Percentiles rank a stretch among this genome's conserved stretches.
Evolutionary conservation across 2,113 vertebrate genomes (phyloP).

Genomic region (Chionodraco myersi): DNA sequence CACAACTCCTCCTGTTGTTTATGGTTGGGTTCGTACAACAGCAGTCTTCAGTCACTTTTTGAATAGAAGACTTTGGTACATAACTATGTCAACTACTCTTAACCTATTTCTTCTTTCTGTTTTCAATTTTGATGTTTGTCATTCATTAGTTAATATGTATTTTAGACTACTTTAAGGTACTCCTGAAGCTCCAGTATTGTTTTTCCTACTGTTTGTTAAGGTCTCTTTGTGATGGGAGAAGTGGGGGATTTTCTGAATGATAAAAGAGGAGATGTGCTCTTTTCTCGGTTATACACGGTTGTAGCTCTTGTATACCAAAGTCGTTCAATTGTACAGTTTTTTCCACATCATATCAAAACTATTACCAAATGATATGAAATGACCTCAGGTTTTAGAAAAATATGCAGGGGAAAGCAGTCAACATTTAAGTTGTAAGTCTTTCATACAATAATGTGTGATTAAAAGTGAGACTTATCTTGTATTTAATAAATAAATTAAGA

Average conservation of each 20-base stretch:
- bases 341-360: not conserved
- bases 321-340: not conserved
- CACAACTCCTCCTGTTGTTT: not conserved
- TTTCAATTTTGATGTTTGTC: not conserved
- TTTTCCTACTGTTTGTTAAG: not conserved
- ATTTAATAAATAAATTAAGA: conserved; percentile 26
- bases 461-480: conserved; percentile 40
- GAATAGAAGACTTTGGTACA: not conserved
- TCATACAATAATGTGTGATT: conserved; percentile 21
- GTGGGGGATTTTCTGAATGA: not conserved
- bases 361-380: not conserved
- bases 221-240: not conserved
- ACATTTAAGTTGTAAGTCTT: conserved; percentile 7
- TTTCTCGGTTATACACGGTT: not conserved
- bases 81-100: not conserved
- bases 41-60: conserved; percentile 7
- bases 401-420: not conserved
- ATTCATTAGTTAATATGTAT: not conserved
- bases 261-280: not conserved
- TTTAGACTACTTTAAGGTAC: not conserved
- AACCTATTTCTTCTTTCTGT: not conserved
- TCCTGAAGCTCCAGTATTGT: not conserved
- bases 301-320: not conserved
- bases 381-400: not conserved
- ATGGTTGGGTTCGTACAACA: not conserved